A percentile compares a stretch with the other conserved stretches of the same genome.
These are phyloP conservation scores for Platorchestia sp. DNA, from an alignment of 1,140 invertebrate genomes.

Conservation along the genomic window DNA sequence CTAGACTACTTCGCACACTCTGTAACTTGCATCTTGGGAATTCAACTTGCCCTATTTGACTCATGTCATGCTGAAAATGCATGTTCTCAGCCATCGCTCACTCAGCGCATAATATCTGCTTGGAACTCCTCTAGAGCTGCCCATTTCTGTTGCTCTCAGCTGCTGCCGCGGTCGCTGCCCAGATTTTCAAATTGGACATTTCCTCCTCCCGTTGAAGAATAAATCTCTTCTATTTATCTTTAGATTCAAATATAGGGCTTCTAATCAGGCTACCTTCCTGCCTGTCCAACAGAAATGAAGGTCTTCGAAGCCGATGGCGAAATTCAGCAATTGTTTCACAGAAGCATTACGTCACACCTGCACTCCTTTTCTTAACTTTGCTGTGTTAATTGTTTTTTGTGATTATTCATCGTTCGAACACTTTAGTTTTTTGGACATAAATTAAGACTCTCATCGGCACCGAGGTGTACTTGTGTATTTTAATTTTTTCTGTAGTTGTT, in stretches of 20 bases:
- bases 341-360: background rate
- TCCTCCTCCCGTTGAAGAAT: background rate
- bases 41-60: background rate
- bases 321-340: background rate
- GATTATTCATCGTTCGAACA: background rate
- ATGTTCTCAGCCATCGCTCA: background rate
- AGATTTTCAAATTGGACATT: background rate
- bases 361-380: background rate
- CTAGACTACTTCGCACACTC: background rate
- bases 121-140: background rate
- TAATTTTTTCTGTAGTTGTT: background rate
- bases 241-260: background rate
- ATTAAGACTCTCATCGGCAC: background rate
- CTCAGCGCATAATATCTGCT: background rate
- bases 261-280: background rate
- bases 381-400: background rate
- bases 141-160: background rate
- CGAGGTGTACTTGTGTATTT: background rate
- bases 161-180: background rate
- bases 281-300: background rate
- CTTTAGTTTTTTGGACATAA: background rate
- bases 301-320: background rate
- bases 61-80: background rate
- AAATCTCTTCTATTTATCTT: constrained; percentile 10
- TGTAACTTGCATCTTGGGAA: background rate